Evolutionary conservation across 2,797 vertebrate genomes (phyloP), one percentile per base, ranked within the genome.

Genomic region (Arctocebus calabarensis): DNA sequence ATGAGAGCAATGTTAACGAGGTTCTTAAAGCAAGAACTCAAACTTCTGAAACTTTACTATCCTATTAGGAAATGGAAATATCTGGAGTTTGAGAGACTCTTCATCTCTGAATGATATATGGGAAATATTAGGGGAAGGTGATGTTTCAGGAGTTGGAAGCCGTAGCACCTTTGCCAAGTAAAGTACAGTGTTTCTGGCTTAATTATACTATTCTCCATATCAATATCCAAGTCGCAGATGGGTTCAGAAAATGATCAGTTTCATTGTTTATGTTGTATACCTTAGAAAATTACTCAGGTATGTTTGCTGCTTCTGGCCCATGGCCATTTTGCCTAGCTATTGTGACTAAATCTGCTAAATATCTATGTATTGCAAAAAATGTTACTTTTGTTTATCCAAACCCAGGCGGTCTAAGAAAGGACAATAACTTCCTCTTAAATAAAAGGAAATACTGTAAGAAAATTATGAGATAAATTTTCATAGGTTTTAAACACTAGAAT

Each of bases 351-450:
- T 84, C 25, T 77, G 16, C 12, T 71, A 45, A 68, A 61, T 74
- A 7, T 43, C 20, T 29, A 7, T 83, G 27, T 73, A 10, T 83
- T 57, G 2, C 8, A 77, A 23, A 75, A 84, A 74, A 19, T 2
- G 14, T 32, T 73, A 32, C 37, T 89, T 89, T 27, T 27, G 25
- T 85, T 34, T 83, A 59, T 70, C 23, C 29, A 88, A 88, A 66
- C 2, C 5, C 3, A 88, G 11, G 37, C 1, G 2, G 7, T 68
- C 14, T 59, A 23, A 32, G 19, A 66, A 16, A 71, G 17, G 25
- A 1, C 22, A 59, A 40, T 81, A 61, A 43, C 32, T 40, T 40
- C 11, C 52, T 78, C 23, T 48, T 71, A 55, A 84, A 52, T 37
- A 9, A 16, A 8, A 0, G 61, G 17, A 13, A 23, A 1, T 48